Evolutionary conservation across 2,797 vertebrate genomes (phyloP).

Genomic region (Poecilia picta): DNA sequence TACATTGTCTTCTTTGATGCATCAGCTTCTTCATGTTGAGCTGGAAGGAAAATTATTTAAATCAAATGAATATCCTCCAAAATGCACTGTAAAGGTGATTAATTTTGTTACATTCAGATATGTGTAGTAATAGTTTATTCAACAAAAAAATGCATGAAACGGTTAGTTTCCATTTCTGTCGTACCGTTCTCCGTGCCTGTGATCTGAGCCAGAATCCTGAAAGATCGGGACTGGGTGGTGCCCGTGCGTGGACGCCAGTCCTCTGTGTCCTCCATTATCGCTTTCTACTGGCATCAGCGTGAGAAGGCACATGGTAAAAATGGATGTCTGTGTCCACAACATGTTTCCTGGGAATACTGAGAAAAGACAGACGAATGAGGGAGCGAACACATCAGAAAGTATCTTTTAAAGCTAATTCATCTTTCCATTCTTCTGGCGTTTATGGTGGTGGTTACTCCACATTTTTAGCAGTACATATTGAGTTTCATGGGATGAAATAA

Average conservation of each 20-base stretch:
- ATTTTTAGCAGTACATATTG: slow-evolving; percentile 13
- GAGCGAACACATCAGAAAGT: slow-evolving; percentile 25
- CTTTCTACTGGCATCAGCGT: slow-evolving; percentile 94
- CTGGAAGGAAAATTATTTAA: slow-evolving; percentile 30
- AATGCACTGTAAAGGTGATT: neutral
- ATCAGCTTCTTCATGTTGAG: slow-evolving; percentile 57
- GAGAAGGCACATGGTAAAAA: slow-evolving; percentile 92
- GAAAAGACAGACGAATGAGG: slow-evolving; percentile 6
- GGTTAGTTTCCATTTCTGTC: neutral
- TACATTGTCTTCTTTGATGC: slow-evolving; percentile 70
- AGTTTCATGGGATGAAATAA: neutral
- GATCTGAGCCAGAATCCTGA: slow-evolving; percentile 96
- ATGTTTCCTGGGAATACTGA: slow-evolving; percentile 88
- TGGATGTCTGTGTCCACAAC: slow-evolving; percentile 92
- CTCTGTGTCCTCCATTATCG: slow-evolving; percentile 95
- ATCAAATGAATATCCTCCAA: neutral
- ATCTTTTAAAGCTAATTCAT: neutral
- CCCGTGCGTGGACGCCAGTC: slow-evolving; percentile 95
- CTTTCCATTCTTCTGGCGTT: neutral
- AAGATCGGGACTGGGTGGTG: slow-evolving; percentile 97
- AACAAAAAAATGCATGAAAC: neutral
- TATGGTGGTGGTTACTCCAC: slow-evolving; percentile 19
- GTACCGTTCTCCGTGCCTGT: slow-evolving; percentile 91
- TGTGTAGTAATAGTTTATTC: neutral
- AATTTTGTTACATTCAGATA: neutral